Base-by-base conservation (phyloP, 2,113 vertebrate species). In the Python bivittatus region DNA sequence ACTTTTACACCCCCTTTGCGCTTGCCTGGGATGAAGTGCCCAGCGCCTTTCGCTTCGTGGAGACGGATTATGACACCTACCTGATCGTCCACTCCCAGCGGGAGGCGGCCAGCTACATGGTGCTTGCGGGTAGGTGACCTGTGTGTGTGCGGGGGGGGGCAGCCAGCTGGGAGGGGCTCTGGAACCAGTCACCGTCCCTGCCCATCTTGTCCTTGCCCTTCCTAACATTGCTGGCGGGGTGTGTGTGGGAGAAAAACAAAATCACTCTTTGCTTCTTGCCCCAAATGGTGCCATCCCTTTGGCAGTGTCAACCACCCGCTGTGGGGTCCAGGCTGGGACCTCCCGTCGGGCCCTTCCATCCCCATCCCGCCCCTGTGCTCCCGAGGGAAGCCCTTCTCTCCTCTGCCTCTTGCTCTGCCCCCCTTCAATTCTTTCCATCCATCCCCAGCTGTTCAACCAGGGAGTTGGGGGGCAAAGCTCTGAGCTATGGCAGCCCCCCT, bases 71-170 rank as follows among this genome's bases (percentile, higher is more conserved):
- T 17, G 0, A 17, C 2, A n/a, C 27, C 25, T 86, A 54, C 52
- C 0, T n/a, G 5, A 86, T 86, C 13, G 11, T 0, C 9, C 29
- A 86, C 6, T 0, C 54, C 1, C 0, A 0, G 0, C 13, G 2
- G 6, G 48, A 7, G 0, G 3, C 2, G 20, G 23, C 1, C 0
- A 9, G 22, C 83, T 48, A 10, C 83, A 20, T 84, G 20, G 10
- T 8, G 0, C 42, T 84, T 23, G 22, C 7, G 0, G 83, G 83
- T 84, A 44, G 17, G 61, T 2, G 84, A 11, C 3, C 10, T 48
- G 57, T 20, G 57, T n/a, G n/a, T n/a, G n/a, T n/a, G n/a, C n/a
- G 64, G 64, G 6, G 5, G 6, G n/a, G 64, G 2, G 5, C 58
- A 25, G 38, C 10, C 27, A 11, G 3, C n/a, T 25, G 0, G 25